phyloP scores from a whole-genome alignment of 2,797 vertebrate species.

The Neomorphus geoffroyi region DNA sequence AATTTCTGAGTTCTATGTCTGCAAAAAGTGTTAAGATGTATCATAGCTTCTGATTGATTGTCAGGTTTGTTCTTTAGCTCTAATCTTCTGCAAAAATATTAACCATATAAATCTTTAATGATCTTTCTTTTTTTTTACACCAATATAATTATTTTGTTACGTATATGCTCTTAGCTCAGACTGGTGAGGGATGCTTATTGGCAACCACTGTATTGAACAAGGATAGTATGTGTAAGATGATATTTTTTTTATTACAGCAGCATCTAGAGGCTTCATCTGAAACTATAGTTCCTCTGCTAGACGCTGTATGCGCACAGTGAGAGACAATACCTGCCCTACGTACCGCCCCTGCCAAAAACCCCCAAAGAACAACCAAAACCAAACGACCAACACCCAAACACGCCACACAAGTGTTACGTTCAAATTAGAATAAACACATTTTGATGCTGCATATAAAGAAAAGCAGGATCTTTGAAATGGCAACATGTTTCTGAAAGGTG shows the following conservation, averaged over 20 bases:
- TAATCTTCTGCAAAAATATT: not conserved
- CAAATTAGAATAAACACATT: not conserved
- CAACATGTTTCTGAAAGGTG: not conserved
- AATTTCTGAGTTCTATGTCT: not conserved
- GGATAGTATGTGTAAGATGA: not conserved
- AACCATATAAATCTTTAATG: not conserved
- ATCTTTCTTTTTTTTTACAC: not conserved
- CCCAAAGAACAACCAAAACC: not conserved
- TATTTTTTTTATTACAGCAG: slow-evolving; percentile 55
- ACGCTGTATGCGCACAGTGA: not conserved
- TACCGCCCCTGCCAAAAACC: not conserved
- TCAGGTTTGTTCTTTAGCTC: not conserved
- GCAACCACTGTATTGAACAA: not conserved
- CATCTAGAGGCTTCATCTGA: slow-evolving; percentile 53
- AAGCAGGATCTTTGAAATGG: not conserved
- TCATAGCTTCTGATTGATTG: not conserved
- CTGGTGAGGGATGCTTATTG: not conserved
- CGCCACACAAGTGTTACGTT: not conserved
- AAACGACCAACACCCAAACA: not conserved
- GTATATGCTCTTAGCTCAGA: not conserved
- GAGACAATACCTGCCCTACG: not conserved
- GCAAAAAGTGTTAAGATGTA: not conserved
- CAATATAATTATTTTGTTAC: not conserved
- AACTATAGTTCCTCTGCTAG: slow-evolving; percentile 1
- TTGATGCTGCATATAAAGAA: not conserved